A percentile compares a stretch with the other conserved stretches of the same genome.
Evolutionary conservation across 2,888 invertebrate species (phyloP).

Genomic region (Caenorhabditis macrosperma): DNA sequence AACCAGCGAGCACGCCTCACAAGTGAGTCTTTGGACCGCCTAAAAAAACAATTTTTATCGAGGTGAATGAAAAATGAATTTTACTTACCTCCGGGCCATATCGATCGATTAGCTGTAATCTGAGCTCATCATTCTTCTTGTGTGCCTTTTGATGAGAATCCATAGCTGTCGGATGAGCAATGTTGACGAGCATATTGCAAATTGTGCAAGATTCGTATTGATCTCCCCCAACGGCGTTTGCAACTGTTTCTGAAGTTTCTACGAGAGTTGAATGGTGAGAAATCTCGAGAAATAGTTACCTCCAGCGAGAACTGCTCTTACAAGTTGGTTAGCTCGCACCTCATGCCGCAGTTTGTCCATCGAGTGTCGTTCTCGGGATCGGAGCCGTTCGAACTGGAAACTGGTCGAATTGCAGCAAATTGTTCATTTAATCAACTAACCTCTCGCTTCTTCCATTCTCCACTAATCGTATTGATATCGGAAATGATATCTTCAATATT

Average conservation of each 20-base stretch:
- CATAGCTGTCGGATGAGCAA: slow-evolving; percentile 70
- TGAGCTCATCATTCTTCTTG: slow-evolving; percentile 74
- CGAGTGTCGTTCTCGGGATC: slow-evolving; percentile 44
- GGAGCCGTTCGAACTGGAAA: slow-evolving; percentile 47
- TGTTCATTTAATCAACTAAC: slow-evolving; percentile 20
- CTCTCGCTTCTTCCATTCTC: slow-evolving; percentile 71
- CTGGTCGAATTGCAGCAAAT: background rate
- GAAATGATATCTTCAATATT: slow-evolving; percentile 53
- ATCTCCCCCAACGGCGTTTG: slow-evolving; percentile 20
- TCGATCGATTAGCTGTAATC: slow-evolving; percentile 59
- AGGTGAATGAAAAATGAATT: no score
- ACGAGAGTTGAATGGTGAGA: no score
- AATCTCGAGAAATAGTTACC: background rate
- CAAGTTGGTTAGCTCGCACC: slow-evolving; percentile 37
- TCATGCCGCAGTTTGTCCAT: slow-evolving; percentile 52
- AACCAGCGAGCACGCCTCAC: slow-evolving; percentile 72
- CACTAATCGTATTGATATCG: slow-evolving; percentile 65
- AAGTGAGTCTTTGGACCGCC: slow-evolving; percentile 67
- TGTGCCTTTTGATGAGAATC: slow-evolving; percentile 73
- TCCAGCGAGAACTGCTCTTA: slow-evolving; percentile 22
- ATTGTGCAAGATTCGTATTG: slow-evolving; percentile 70
- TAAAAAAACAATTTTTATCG: slow-evolving; percentile 32
- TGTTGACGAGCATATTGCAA: slow-evolving; percentile 72
- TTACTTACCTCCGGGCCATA: slow-evolving; percentile 65
- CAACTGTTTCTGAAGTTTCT: background rate